Evolutionary conservation across 2,113 vertebrate species (phyloP).

Genomic region (Oreochromis niloticus): DNA sequence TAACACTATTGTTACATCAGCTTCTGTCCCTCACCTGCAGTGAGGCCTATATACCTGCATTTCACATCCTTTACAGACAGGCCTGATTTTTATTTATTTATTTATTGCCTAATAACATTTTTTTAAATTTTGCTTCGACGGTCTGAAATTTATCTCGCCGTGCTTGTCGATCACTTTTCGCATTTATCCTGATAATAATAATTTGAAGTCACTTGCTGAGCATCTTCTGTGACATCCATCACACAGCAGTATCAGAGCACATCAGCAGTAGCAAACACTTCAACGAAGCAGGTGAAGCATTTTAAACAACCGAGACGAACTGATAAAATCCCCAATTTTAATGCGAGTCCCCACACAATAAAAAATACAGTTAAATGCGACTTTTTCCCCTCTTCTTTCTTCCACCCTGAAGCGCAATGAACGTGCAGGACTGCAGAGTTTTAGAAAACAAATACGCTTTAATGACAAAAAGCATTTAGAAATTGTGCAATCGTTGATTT

Average conservation of each 20-base stretch:
- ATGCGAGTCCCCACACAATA: neutral
- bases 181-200: neutral
- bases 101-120: neutral
- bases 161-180: neutral
- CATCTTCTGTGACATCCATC: neutral
- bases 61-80: neutral
- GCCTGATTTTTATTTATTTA: neutral
- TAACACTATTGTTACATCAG: neutral
- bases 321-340: slow-evolving; percentile 30
- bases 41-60: neutral
- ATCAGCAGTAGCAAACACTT: slow-evolving; percentile 17
- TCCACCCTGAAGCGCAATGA: slow-evolving; percentile 13
- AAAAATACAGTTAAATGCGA: neutral
- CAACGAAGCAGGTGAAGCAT: slow-evolving; percentile 29
- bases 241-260: neutral
- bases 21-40: neutral
- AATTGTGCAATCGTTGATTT: slow-evolving; percentile 90
- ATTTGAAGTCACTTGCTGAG: neutral
- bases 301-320: slow-evolving; percentile 18
- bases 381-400: neutral
- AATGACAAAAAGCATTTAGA: slow-evolving; percentile 95
- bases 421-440: slow-evolving; percentile 45
- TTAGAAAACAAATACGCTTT: slow-evolving; percentile 82
- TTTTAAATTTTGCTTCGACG: neutral
- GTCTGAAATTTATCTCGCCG: neutral